Base-by-base conservation (phyloP, 1,140 invertebrate genomes). In the Drosophila bocqueti region DNA sequence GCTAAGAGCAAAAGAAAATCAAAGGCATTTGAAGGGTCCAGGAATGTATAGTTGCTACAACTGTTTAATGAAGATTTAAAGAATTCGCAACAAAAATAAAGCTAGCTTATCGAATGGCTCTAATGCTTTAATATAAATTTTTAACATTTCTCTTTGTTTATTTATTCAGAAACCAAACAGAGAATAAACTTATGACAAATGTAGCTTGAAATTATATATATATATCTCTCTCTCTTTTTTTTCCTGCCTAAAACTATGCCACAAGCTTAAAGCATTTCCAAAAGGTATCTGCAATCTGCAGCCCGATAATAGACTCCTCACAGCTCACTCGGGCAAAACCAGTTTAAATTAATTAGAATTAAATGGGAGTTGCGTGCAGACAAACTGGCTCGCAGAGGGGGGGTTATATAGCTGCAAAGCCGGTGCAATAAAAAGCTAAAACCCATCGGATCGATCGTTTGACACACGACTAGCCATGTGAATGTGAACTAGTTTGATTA, bases 341-440 rank as follows among this genome's bases (percentile, higher is more conserved):
- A 42, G 82, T 84, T 84, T 85, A 24, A 59, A 46, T 47, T 49
- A 64, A 71, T 59, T 62, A 79, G 21, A 42, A 47, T 18, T 29
- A 38, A 73, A 49, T 59, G 40, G 34, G 31, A 38, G 43, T 31
- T 47, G 43, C 65, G 43, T 69, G 68, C 75, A 71, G 62, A 76
- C 45, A 79, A 85, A 85, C 78, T 85, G 64, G 83, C 81, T 85
- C 83, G 62, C 24, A 59, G 31, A 31, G 42, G 40, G 66, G 49
- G 59, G 57, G 62, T 61, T 73, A 72, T 67, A 34, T 5, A 43
- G 43, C 38, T 29, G 11, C 50, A 58, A 57, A 71, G 67, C 59
- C 42, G 57, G 55, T 61, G 57, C 55, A 58, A 84, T 90, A 84
- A 79, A 84, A 90, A 68, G 55, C 72, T 63, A 71, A 78, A 67